Evolutionary conservation across 1,140 invertebrate species (phyloP).

Genomic region (Eriocheir sinensis): DNA sequence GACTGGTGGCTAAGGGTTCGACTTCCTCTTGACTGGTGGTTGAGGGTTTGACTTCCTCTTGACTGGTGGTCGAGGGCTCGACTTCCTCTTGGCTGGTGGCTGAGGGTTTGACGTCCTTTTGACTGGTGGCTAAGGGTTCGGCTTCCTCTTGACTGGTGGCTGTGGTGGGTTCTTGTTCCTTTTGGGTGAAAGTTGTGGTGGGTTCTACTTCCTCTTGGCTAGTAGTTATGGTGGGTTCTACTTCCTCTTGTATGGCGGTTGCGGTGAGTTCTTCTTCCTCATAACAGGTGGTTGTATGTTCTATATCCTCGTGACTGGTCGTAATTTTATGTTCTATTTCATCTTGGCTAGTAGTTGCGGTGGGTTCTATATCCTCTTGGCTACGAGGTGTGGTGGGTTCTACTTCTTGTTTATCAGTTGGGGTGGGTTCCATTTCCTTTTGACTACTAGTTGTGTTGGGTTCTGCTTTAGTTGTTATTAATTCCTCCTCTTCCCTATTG

Average conservation of each 20-base stretch:
- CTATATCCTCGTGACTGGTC: background rate
- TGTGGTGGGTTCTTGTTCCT: background rate
- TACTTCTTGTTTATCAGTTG: background rate
- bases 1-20: too few relatives aligned
- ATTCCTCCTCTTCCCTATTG: too few relatives aligned
- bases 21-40: too few relatives aligned
- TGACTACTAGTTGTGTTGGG: background rate
- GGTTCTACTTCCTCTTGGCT: background rate
- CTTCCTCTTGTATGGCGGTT: background rate
- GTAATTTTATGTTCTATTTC: background rate
- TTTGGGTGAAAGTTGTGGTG: background rate
- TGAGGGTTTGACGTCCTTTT: background rate
- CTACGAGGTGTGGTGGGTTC: background rate
- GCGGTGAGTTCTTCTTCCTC: background rate
- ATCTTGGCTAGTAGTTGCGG: background rate
- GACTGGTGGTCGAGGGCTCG: background rate
- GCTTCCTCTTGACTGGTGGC: background rate
- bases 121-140: background rate
- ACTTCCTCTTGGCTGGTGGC: background rate
- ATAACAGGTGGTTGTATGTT: background rate
- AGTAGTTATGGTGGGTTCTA: background rate
- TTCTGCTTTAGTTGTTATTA: too few relatives aligned
- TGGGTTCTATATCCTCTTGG: background rate
- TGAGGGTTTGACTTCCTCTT: background rate
- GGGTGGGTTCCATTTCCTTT: background rate